Evolutionary conservation across 2,888 invertebrate genomes (phyloP).

Genomic region (Dendrolimus pini): DNA sequence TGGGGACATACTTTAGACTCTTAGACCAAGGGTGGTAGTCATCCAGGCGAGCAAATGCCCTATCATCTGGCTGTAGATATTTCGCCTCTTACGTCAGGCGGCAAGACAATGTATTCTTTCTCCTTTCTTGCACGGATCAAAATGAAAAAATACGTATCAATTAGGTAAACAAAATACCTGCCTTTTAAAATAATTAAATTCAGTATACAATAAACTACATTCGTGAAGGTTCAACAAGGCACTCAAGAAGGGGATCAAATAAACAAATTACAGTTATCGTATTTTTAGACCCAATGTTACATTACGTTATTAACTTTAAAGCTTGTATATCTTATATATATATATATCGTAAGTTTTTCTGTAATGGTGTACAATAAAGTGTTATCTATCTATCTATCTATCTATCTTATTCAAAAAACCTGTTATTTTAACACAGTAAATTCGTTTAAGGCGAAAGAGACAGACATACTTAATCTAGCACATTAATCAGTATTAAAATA

Average conservation of each 20-base stretch:
- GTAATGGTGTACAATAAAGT: no score
- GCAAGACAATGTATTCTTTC: not conserved
- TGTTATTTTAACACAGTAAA: not conserved
- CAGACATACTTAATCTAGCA: not conserved
- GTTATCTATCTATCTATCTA: no score
- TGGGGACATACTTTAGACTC: no score
- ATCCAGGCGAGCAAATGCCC: no score
- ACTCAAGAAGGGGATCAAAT: not conserved
- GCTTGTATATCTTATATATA: not conserved
- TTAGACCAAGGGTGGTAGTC: no score
- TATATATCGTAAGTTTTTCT: no score
- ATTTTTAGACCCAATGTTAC: not conserved
- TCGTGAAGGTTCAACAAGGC: not conserved
- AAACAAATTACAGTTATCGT: not conserved
- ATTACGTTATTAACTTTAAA: not conserved
- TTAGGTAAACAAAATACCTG: no score
- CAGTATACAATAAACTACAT: not conserved
- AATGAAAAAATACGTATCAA: no score
- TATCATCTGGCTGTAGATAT: not conserved
- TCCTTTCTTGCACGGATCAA: not conserved
- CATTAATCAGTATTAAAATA: not conserved
- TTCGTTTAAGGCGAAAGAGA: not conserved
- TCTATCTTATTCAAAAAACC: not conserved
- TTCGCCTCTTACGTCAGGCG: not conserved
- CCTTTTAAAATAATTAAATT: no score